Evolutionary conservation across 2,888 invertebrate genomes (phyloP).

Genomic region (Andrena chrysosceles): DNA sequence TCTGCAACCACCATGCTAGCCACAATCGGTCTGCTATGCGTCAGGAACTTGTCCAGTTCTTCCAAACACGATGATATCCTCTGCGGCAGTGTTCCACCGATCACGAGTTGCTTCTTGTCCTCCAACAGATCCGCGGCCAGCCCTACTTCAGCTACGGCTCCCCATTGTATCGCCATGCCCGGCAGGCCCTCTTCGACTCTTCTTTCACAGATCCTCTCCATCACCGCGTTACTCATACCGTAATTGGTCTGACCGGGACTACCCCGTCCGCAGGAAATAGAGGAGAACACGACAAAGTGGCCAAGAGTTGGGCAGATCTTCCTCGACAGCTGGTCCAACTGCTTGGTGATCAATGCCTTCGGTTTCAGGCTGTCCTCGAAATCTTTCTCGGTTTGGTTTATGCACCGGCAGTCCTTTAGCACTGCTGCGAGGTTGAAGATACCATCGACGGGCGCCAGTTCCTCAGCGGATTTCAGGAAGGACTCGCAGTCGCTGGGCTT

Average conservation of each 20-base stretch:
- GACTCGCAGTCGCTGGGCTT: constrained; percentile 89
- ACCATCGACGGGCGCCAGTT: constrained; percentile 87
- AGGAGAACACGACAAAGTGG: constrained; percentile 89
- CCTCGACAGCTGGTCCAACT: constrained; percentile 86
- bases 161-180: constrained; percentile 88
- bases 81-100: constrained; percentile 94
- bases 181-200: constrained; percentile 84
- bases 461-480: constrained; percentile 87
- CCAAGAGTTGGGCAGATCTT: constrained; percentile 84
- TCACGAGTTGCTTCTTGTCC: constrained; percentile 89
- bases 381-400: constrained; percentile 86
- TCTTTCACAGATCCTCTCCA: constrained; percentile 88
- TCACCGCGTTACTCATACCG: constrained; percentile 87
- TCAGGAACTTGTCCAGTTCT: constrained; percentile 91
- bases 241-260: constrained; percentile 89
- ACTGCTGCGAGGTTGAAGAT: constrained; percentile 89
- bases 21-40: constrained; percentile 88
- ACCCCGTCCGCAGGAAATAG: constrained; percentile 88
- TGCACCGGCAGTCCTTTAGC: constrained; percentile 86
- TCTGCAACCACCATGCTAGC: constrained; percentile 95
- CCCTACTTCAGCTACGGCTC: constrained; percentile 90
- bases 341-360: constrained; percentile 87
- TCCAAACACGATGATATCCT: constrained; percentile 93
- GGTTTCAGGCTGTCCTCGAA: constrained; percentile 86
- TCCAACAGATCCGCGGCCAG: constrained; percentile 92